Base-by-base conservation (phyloP, 1,140 invertebrate species). In the Trachymyrmex cornetzi region DNA sequence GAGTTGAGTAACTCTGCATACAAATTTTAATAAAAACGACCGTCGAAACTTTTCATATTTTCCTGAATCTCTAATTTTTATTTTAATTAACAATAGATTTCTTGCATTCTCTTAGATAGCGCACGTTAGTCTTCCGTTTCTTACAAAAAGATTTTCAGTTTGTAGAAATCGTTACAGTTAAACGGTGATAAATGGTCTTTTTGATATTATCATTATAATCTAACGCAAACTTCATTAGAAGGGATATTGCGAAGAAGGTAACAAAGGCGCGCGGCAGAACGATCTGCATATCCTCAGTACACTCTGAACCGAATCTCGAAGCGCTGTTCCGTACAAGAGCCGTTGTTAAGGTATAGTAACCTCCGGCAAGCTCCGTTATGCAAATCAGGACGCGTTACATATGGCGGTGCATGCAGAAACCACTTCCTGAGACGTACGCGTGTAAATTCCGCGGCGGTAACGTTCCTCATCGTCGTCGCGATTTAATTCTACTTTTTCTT, bases 311-410 rank as follows among this genome's bases (percentile, higher is more conserved):
- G 27, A 74, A 61, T 75, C 55, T 75, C 27, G 69, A 50, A 74
- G 27, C 27, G 55, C 44, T 61, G 44, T 75, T 74, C 72, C 55
- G 80, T 57, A 59, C 67, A 84, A 84, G 55, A 84, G 57, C 69
- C 55, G 55, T 75, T 84, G 55, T 80, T 80, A 77, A 84, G 53
- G 85, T 87, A 84, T 66, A 86, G 89, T 89, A 91, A 89, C 71
- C 85, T 84, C 53, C 63, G 66, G 67, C 77, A 86, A 85, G 66
- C 84, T 90, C 81, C 89, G 90, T 92, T 92, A 92, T 91, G 90
- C 91, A 92, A 91, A 92, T 92, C 85, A 66, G 55, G 82, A 74
- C 85, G 91, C 88, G 88, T 90, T 91, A 89, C 80, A 77, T 87
- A 81, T 48, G 61, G 67, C 77, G 75, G 86, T 75, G 87, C 75